Evolutionary conservation across 2,888 invertebrate species (phyloP), one percentile per base, ranked within the genome.

Genomic region (Mycalesis mineus): DNA sequence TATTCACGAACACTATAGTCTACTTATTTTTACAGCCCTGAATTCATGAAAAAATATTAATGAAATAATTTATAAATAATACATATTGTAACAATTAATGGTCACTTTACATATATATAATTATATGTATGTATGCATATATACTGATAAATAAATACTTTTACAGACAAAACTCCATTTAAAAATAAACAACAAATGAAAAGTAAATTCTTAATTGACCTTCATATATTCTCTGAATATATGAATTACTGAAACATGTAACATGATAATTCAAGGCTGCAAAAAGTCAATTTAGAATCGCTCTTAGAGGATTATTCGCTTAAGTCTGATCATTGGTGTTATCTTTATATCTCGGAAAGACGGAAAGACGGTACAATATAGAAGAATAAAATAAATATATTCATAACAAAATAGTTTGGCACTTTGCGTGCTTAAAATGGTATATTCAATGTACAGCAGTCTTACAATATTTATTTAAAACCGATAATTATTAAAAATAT

Each of bases 291-390:
- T 78, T 82, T 75, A 77, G 77, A 82, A 83, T 80, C 73, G 68
- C 77, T 82, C 82, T 84, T 82, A 77, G 66, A 82, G 81, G 80
- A 80, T 78, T 76, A 76, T 72, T 66, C 67, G 65, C 71, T 70
- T 77, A 78, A 83, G 77, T 80, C 75, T 78, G 83, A 78, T 71
- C 71, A 68, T 88, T 88, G 87, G 88, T 88, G 86, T 88, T 86
- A 79, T 80, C 69, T 64, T 76, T 77, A 51, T 77, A 71, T 68
- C 64, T 73, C 77, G 71, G 72, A 74, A 72, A 83, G 77, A 79
- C 77, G 72, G 77, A 77, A 68, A 42, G 22, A 22, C 45, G 47
- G 47, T 47, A 47, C 33, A 67, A 63, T 71, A 71, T 72, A 65
- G 65, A 70, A 72, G 44, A 53, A 44, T 64, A 71, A 70, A 67